Evolutionary conservation across 2,113 vertebrate species (phyloP).

Genomic region (Phaetusa simplex): DNA sequence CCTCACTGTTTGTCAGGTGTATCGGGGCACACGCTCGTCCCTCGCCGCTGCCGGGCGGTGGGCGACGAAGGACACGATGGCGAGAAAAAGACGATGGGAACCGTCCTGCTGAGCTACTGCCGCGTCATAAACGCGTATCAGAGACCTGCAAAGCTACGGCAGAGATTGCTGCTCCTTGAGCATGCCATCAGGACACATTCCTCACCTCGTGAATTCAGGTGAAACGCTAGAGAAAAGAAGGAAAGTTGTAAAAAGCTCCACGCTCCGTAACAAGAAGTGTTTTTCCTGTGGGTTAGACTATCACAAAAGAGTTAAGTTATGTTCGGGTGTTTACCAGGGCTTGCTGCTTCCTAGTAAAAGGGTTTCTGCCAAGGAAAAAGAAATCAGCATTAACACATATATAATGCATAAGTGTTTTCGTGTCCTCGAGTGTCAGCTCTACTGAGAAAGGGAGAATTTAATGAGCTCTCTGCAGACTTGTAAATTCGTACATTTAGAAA

Average conservation of each 20-base stretch:
- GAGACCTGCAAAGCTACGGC: neutral
- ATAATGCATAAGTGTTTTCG: neutral
- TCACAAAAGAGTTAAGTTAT: neutral
- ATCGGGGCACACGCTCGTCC: neutral
- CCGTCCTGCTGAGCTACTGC: accelerated
- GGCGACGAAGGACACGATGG: accelerated
- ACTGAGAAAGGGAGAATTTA: neutral
- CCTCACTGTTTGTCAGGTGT: accelerated
- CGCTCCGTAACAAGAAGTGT: accelerated
- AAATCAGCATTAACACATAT: neutral
- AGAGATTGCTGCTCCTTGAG: neutral
- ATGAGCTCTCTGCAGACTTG: neutral
- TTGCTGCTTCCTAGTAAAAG: neutral
- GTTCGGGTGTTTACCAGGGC: neutral
- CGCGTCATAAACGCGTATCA: accelerated
- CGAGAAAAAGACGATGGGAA: neutral
- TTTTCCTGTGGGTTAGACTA: accelerated
- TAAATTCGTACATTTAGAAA: neutral
- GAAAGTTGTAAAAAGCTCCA: neutral
- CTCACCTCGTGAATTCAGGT: accelerated
- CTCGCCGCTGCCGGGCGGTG: neutral
- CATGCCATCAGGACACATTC: accelerated
- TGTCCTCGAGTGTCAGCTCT: neutral
- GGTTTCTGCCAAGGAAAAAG: neutral
- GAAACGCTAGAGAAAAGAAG: neutral